Base-by-base conservation (phyloP, 2,113 vertebrate species). In the Microtus richardsoni region DNA sequence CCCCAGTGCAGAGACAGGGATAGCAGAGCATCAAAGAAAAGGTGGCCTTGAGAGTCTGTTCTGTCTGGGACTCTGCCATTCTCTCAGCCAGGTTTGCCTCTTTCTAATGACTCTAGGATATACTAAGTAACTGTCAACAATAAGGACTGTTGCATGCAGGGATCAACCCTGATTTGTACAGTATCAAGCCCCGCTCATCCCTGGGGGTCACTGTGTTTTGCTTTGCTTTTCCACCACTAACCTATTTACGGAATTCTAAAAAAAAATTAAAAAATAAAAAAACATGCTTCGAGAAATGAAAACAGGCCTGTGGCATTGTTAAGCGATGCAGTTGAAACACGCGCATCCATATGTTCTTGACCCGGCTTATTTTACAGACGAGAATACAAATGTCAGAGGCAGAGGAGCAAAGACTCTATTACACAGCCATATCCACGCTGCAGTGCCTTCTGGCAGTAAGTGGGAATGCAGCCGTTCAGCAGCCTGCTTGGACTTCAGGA, bases 371-470 rank as follows among this genome's bases (percentile, higher is more conserved):
- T 66, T 75, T 90, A 74, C 36, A 87, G 64, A 91, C 36, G 68
- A 41, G n/a, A 91, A 62, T 41, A 28, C 47, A 70, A 79, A 88
- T 80, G 82, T 90, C 80, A 64, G 88, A 94, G 58, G 19, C 74
- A 73, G n/a, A 68, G 49, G 78, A 78, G 80, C 47, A 28, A 73
- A 79, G 58, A 30, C 16, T 60, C 39, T 1, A 1, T 30, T 47
- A 30, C n/a, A 70, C 75, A 77, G 54, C 80, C 44, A 17, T 7
- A 39, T 17, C 52, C 12, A 8, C 11, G 54, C 66, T 68, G 82
- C 54, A 64, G 26, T 47, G 33, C 77, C 77, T 93, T 44, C 21
- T 19, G 58, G 58, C 52, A 52, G 4, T 12, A 24, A 52, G 24
- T 30, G 13, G 83, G 83, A 66, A 86, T 49, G 77, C 88, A 91